Base-by-base conservation (phyloP, 2,797 vertebrate genomes). In the Nothura maculosa region DNA sequence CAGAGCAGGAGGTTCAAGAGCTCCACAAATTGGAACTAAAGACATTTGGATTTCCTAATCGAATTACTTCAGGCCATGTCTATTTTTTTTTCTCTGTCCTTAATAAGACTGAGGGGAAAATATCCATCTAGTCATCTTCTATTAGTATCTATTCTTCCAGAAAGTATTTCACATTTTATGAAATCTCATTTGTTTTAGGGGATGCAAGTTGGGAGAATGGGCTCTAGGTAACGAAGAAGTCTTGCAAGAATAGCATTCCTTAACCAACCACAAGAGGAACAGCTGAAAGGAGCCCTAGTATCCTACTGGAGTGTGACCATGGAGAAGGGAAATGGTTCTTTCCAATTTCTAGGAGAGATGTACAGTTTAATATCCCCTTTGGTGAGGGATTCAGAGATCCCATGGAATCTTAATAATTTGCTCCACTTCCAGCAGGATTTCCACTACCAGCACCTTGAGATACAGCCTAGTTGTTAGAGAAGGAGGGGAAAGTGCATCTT, bases 241-340 rank as follows among this genome's bases (percentile, higher is more conserved):
- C 24, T 67, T 79, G 3, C 0, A 1, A 50, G 42, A 76, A 32
- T 18, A 43, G 5, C 63, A 9, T 18, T 91, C 40, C 36, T 79
- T 14, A 7, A 25, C 13, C 24, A 54, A 14, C 8, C 16, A 47
- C 15, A 57, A 81, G 57, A 74, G 69, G 10, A 81, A 55, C 28
- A 7, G 5, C 42, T 67, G 18, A 20, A 36, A 83, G 27, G 16
- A 32, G 34, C 3, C 47, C 48, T 18, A 28, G 36, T 18, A 38
- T 19, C 42, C 43, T 87, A 12, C 12, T 76, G 32, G n/a, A 38
- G 20, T 2, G 1, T 25, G 11, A 36, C 24, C 1, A 1, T 1
- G 0, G 40, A 50, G 47, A 70, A 21, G 19, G 19, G 13, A 63
- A 42, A 15, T 43, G 30, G 8, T 40, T 81, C 15, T 50, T 57